These are phyloP conservation scores for Henicopernis longicauda DNA, from an alignment of 2,113 vertebrate species.

Conservation along the genomic window DNA sequence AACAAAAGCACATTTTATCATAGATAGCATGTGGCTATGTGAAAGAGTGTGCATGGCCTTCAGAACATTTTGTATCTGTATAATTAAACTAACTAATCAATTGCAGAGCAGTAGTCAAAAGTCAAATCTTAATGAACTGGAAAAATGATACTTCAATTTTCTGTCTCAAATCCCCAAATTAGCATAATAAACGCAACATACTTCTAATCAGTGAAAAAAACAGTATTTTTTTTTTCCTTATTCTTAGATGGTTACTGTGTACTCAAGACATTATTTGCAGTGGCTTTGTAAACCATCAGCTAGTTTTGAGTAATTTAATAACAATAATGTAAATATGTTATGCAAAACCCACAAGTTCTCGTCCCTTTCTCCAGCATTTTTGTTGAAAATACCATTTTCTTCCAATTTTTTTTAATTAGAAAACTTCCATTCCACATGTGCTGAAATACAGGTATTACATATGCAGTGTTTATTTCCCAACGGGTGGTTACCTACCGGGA, in stretches of 20 bases:
- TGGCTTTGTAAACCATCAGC: not conserved
- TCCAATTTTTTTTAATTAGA: not conserved
- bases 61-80: not conserved
- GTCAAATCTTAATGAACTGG: constrained; percentile 56
- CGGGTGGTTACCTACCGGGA: not conserved
- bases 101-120: constrained; percentile 37
- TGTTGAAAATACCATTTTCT: not conserved
- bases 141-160: constrained; percentile 48
- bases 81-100: constrained; percentile 45
- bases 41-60: not conserved
- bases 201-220: not conserved
- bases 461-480: not conserved
- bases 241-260: not conserved
- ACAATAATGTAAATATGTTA: not conserved
- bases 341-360: not conserved
- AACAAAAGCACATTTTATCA: not conserved
- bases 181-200: not conserved
- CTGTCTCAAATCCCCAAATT: constrained; percentile 7
- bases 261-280: not conserved
- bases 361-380: not conserved
- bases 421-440: not conserved
- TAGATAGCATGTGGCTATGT: not conserved
- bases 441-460: not conserved
- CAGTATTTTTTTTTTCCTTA: not conserved
- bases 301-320: not conserved